Base-by-base conservation (phyloP, 2,888 invertebrate genomes). In the Belgica antarctica region DNA sequence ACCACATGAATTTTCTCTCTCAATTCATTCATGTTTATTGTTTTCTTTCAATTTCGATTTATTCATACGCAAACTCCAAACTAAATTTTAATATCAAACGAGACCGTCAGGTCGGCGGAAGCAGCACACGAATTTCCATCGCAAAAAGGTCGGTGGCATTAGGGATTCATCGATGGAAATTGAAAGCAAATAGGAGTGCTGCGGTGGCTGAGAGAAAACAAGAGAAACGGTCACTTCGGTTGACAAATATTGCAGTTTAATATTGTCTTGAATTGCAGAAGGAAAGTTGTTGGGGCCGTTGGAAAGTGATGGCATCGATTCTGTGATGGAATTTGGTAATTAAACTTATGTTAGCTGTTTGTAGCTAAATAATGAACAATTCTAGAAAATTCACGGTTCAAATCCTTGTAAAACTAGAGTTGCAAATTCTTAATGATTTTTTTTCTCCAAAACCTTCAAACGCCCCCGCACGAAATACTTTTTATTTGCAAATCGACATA, bases 161-260 rank as follows among this genome's bases (percentile, higher is more conserved):
- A 27, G 1, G 27, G 27, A 59, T 59, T 59, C 59, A 24, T 59
- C 27, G 25, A 59, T 59, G 10, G 25, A 59, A 59, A 59, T 24
- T 27, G 59, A 59, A 24, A 59, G 59, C 25, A 59, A 59, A 59
- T 27, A 59, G 27, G 27, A 24, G 2, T 24, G 25, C 22, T 59
- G n/a, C 2, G 22, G 52, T 19, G 17, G 7, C 22, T 1, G 25
- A 57, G 25, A 57, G n/a, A n/a, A n/a, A n/a, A n/a, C n/a, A n/a
- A n/a, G 8, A 17, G 61, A 34, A 34, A 34, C 31, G 34, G 17
- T 62, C 17, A 62, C 31, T 34, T 31, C 12, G 19, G 15, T 62
- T 31, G 62, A 62, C 62, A 34, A 34, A 62, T 34, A 62, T 62
- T 62, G 62, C 62, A 34, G 2, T 62, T 62, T 34, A 62, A 62